These are phyloP conservation scores for Apis florea DNA, from an alignment of 1,140 invertebrate genomes.

Conservation along the genomic window DNA sequence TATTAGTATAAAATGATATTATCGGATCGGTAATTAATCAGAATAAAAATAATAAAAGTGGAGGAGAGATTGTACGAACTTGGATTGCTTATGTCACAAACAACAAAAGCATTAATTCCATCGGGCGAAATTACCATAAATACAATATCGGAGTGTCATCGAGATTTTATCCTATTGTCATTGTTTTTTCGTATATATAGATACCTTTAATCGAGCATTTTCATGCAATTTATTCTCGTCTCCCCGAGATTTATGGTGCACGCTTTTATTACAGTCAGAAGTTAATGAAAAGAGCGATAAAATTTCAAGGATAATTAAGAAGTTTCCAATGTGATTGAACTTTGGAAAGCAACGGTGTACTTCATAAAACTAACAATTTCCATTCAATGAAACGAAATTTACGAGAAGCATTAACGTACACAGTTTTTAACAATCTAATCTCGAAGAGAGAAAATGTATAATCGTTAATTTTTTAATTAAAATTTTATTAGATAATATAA, in stretches of 20 bases:
- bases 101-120: conserved; percentile 2
- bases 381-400: not conserved
- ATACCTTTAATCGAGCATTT: not conserved
- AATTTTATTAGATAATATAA: too few species aligned
- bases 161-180: conserved; percentile 41
- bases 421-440: not conserved
- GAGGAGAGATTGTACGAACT: not conserved
- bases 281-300: not conserved
- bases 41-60: conserved; percentile 31
- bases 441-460: too few species aligned
- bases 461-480: too few species aligned
- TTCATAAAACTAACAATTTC: not conserved
- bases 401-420: not conserved
- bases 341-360: too few species aligned
- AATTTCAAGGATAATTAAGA: not conserved
- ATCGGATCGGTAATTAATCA: conserved; percentile 25
- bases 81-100: conserved; percentile 1
- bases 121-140: conserved; percentile 22
- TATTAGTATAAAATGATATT: not conserved
- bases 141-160: conserved; percentile 16
- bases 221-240: not conserved
- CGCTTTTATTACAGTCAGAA: not conserved
- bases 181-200: not conserved
- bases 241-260: not conserved
- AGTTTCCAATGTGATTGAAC: not conserved